phyloP scores from a whole-genome alignment of 2,113 vertebrate genomes.

The Barbus barbus region DNA sequence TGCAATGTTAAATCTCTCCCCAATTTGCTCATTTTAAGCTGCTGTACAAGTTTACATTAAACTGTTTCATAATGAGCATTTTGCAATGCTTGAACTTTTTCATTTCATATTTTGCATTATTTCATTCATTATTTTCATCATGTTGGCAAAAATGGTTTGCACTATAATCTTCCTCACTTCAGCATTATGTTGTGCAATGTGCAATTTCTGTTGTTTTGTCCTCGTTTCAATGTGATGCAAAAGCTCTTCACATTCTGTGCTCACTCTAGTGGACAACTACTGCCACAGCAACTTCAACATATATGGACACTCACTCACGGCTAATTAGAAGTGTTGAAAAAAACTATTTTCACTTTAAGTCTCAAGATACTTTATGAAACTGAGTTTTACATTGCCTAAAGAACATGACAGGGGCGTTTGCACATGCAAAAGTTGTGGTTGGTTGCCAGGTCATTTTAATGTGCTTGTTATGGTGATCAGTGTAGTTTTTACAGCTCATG shows the following conservation, averaged over 20 bases:
- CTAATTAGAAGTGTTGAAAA: not conserved
- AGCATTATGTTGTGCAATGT: not conserved
- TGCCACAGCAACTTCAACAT: conserved; percentile 60
- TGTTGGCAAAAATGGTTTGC: no score
- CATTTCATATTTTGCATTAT: not conserved
- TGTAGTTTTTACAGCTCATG: no score
- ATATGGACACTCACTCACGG: not conserved
- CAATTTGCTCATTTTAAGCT: not conserved
- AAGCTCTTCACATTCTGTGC: conserved; percentile 58
- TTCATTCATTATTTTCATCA: not conserved
- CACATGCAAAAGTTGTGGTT: not conserved
- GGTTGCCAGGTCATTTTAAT: not conserved
- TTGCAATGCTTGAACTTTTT: not conserved
- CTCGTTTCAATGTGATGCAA: conserved; percentile 19
- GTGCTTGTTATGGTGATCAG: not conserved
- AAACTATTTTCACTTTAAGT: no score
- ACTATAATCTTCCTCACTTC: not conserved
- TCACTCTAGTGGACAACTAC: conserved; percentile 69
- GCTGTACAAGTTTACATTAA: not conserved
- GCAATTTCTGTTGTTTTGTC: not conserved
- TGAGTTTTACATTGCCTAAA: no score
- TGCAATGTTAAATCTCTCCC: not conserved
- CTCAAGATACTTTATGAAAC: no score
- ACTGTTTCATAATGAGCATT: not conserved
- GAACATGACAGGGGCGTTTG: no score